Base-by-base conservation (phyloP, 1,140 invertebrate species). In the Orchestia grillus region DNA sequence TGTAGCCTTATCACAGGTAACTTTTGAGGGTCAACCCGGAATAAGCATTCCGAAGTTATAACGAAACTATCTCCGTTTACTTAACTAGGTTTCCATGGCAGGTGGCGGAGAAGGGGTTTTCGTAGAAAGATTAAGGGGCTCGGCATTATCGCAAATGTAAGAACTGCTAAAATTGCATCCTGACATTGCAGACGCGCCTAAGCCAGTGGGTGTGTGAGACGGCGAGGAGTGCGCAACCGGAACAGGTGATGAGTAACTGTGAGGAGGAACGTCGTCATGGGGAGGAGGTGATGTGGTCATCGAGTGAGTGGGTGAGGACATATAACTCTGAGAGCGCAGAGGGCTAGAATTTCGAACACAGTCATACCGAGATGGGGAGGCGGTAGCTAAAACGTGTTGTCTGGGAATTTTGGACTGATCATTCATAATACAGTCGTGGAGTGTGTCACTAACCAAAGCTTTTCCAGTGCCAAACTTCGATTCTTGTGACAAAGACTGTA, bases 271-370 rank as follows among this genome's bases (percentile, higher is more conserved):
- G 44, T 94, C 92, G 44, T 94, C 92, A n/a, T 45, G 92, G 40
- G 92, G 92, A 94, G 92, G 44, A 45, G 92, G 92, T n/a, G 92
- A 94, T 47, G 92, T 94, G 92, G 92, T 94, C 92, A 94, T 94
- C 40, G 92, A 94, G 44, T 94, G 92, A 47, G 92, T 94, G 44
- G 92, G 92, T 40, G 92, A 94, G 43, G 92, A 28, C 44, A 94
- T 94, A 47, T n/a, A 94, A 94, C 8, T 47, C 40, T 94, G 92
- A 40, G 92, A 45, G 3, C 92, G 92, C 41, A 94, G 92, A 94
- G 92, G 92, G 44, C 92, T 94, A 0, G 92, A 94, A 45, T 94
- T 94, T 40, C 92, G 92, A 44, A 6, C 92, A 40, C 44, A 44
- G 36, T 94, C 92, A 94, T 94, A 94, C 11, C 92, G 92, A n/a